A percentile compares a stretch with the other conserved stretches of the same genome.
Evolutionary conservation across 1,140 invertebrate genomes (phyloP).

Genomic region (Riptortus pedestris): DNA sequence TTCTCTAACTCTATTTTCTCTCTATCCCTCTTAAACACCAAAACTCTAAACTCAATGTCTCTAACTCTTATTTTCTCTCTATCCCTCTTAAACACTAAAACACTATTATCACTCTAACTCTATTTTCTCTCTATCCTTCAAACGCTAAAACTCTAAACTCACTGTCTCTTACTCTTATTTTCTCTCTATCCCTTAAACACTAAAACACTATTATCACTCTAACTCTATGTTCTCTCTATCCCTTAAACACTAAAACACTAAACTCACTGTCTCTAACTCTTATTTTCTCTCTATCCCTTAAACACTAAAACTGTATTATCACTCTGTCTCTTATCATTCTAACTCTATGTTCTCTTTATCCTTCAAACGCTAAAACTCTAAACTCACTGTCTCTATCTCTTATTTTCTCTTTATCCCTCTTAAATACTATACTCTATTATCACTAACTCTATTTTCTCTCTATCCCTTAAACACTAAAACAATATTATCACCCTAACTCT

Average conservation of each 20-base stretch:
- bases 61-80: background rate
- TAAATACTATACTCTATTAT: too few relatives aligned
- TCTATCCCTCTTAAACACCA: background rate
- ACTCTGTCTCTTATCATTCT: background rate
- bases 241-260: background rate
- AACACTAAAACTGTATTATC: too few relatives aligned
- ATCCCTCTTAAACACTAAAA: too few relatives aligned
- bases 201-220: too few relatives aligned
- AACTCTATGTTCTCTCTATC: background rate
- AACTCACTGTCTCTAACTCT: too few relatives aligned
- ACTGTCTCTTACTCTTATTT: background rate
- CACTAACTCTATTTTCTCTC: too few relatives aligned
- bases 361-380: background rate
- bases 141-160: too few relatives aligned
- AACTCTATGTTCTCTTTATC: background rate
- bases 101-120: background rate
- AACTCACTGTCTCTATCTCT: background rate
- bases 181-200: too few relatives aligned
- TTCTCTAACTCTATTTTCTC: background rate
- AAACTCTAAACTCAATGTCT: background rate
- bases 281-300: background rate
- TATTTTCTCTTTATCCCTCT: background rate
- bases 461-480: too few relatives aligned
- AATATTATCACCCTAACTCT: too few relatives aligned
- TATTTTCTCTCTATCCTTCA: background rate